A percentile compares a stretch with the other conserved stretches of the same genome.
These are phyloP conservation scores for Argya squamiceps DNA, from an alignment of 2,797 vertebrate species.

Conservation along the genomic window DNA sequence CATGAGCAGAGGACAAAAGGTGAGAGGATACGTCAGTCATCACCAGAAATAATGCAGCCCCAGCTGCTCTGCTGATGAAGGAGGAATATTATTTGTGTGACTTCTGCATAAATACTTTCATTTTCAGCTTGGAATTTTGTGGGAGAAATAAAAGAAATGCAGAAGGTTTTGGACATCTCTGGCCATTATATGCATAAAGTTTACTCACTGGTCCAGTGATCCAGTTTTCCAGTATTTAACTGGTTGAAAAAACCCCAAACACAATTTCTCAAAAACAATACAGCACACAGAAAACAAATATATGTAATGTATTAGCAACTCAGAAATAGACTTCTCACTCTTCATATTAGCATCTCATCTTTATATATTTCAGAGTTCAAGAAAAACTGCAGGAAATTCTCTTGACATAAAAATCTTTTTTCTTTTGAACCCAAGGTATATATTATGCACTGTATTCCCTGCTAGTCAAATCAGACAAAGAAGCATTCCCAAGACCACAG, in stretches of 20 bases:
- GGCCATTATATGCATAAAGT: neutral
- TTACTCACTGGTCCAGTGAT: neutral
- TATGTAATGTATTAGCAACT: neutral
- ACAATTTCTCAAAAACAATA: neutral
- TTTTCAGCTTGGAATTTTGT: neutral
- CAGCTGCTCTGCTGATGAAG: neutral
- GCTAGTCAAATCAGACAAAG: neutral
- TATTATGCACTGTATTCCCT: neutral
- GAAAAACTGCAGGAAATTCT: neutral
- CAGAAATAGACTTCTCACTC: neutral
- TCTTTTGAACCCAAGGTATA: neutral
- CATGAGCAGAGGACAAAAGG: conserved; percentile 65
- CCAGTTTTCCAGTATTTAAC: neutral
- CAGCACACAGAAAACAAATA: neutral
- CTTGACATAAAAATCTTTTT: neutral
- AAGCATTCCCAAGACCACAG: neutral
- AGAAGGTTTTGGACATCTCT: neutral
- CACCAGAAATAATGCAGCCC: neutral
- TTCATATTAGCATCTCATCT: neutral
- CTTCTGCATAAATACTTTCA: conserved; percentile 4
- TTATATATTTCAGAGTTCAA: neutral
- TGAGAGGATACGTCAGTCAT: conserved; percentile 54
- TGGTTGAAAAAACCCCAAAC: neutral
- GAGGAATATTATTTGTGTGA: neutral
- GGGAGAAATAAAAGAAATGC: neutral